Conservation (phyloP, 2,113 vertebrate genomes). For the Uria lomvia region DNA sequence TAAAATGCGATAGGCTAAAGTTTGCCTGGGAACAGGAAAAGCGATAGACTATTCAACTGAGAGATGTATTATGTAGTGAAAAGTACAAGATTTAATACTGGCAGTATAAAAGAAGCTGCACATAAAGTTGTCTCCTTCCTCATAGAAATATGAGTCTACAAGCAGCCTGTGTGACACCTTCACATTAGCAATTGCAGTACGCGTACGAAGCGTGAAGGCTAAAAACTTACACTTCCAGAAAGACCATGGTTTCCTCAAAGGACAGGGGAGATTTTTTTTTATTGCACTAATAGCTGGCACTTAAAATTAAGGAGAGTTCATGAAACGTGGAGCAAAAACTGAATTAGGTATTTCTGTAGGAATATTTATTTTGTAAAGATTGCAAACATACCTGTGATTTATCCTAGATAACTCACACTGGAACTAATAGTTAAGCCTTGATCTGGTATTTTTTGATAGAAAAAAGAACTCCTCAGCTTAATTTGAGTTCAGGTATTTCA, state of each 20-base stretch:
- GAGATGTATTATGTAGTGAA: neutral
- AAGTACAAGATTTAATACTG: neutral
- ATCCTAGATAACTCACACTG: slow-evolving; percentile 16
- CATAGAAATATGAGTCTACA: neutral
- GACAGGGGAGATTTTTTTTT: neutral
- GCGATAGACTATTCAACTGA: neutral
- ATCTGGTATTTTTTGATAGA: slow-evolving; percentile 3
- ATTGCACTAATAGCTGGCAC: neutral
- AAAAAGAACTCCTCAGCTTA: slow-evolving; percentile 34
- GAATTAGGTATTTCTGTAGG: neutral
- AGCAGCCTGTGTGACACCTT: neutral
- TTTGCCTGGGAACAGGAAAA: slow-evolving; percentile 6
- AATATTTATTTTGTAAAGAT: slow-evolving; percentile 1
- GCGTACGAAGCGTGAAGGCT: neutral
- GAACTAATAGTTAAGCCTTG: slow-evolving; percentile 35
- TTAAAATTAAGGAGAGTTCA: slow-evolving; percentile 18
- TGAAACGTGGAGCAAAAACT: neutral
- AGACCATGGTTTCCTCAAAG: neutral
- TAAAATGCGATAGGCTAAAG: neutral
- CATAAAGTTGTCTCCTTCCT: slow-evolving; percentile 25
- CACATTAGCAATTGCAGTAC: neutral
- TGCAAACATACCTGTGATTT: slow-evolving; percentile 23
- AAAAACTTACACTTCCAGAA: neutral
- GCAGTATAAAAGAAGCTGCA: neutral
- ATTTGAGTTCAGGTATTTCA: slow-evolving; percentile 67